Evolutionary conservation across 92 coral and sea anemone genomes (phyloP), one percentile per base, ranked within the genome.

Genomic region (Epizoanthus fatuus): DNA sequence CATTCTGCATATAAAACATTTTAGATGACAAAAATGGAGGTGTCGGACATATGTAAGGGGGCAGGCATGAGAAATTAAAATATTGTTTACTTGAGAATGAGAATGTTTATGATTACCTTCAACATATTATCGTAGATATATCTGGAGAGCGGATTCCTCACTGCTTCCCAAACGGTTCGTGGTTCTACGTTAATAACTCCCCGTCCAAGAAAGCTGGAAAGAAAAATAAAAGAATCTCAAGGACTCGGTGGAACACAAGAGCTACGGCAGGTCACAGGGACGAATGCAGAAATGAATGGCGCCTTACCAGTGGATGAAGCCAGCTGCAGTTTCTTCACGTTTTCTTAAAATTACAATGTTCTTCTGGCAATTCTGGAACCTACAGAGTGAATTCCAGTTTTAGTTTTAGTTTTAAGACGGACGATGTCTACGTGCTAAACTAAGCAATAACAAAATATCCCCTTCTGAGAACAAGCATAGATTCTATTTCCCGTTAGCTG

Each of bases 121-220:
- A 97, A 91, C 99, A 97, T 97, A 86, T 91, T 95, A 81, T 97
- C 99, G 85, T 97, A 97, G 83, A 97, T 92, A 73, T 95, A 97
- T 81, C 99, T 87, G 75, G 99, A 97, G 51, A 93, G 86, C 66
- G 99, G 99, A 53, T 95, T 97, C 63, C 90, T 86, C 20, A 97
- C 98, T 40, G 98, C 98, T 71, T 95, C 94, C 93, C 98, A 92
- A 7, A 97, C 96, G 53, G 97, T 91, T 58, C 20, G 88, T 44
- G 99, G 94, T 59, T 96, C 74, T 25, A 98, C 95, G 15, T 92
- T 80, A 20, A 97, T 90, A 32, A 97, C 85, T 32, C 99, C 99
- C 45, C 99, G 91, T 13, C 99, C 99, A 92, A 97, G 91, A 68
- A 97, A 97, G 90, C 99, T 96, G 17, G 40, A 81, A 32, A 49